Conservation (phyloP, 2,888 invertebrate species). For the Chaetogeoica ovagalla region DNA sequence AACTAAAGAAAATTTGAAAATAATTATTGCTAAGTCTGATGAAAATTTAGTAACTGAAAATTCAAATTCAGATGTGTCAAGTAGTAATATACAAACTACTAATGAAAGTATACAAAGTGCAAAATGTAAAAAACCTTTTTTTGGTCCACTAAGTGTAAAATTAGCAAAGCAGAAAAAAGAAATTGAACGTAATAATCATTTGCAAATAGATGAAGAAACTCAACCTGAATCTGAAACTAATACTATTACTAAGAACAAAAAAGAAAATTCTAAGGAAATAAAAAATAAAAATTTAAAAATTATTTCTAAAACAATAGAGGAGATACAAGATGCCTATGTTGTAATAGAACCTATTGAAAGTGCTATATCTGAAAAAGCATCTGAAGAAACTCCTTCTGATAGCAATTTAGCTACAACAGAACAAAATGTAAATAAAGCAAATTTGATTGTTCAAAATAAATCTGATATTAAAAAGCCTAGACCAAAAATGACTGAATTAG, state of each 20-base stretch:
- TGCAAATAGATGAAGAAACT: background rate
- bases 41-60: background rate
- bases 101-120: background rate
- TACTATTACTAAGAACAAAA: background rate
- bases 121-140: constrained; percentile 22
- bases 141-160: constrained; percentile 37
- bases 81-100: background rate
- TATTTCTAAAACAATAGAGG: background rate
- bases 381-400: background rate
- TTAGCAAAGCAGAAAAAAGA: constrained; percentile 28
- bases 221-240: background rate
- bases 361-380: background rate
- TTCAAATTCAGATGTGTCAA: background rate
- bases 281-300: background rate
- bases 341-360: background rate
- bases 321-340: background rate
- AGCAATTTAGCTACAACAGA: background rate
- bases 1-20: constrained; percentile 23
- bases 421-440: background rate
- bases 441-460: background rate
- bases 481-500: constrained; percentile 62
- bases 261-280: background rate
- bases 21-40: constrained; percentile 32
- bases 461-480: constrained; percentile 57
- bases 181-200: background rate